Conservation (phyloP, 2,113 vertebrate genomes). For the Equus przewalskii region DNA sequence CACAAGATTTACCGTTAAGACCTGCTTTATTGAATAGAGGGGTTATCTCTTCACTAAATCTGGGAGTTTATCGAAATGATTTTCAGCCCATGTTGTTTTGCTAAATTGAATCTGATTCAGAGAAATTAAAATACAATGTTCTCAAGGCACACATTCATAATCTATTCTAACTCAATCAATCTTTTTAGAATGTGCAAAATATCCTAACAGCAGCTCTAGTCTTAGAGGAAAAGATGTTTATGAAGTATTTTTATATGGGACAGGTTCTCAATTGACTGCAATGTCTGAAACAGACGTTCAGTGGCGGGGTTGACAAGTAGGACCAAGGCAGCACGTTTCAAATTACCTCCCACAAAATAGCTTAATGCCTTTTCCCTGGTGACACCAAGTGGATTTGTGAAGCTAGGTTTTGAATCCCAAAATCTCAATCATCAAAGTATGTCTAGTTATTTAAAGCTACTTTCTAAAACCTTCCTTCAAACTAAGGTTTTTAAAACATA, state of each 20-base stretch:
- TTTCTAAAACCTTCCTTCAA: slow-evolving; percentile 67
- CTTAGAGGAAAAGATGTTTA: slow-evolving; percentile 52
- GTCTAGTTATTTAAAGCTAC: slow-evolving; percentile 66
- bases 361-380: slow-evolving; percentile 46
- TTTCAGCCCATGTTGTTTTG: slow-evolving; percentile 57
- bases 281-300: slow-evolving; percentile 30
- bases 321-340: not conserved
- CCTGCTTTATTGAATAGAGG: slow-evolving; percentile 61
- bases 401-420: slow-evolving; percentile 58
- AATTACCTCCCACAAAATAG: slow-evolving; percentile 42
- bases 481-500: slow-evolving; percentile 68
- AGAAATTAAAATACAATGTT: slow-evolving; percentile 71
- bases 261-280: not conserved
- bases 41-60: slow-evolving; percentile 72
- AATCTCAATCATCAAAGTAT: slow-evolving; percentile 65
- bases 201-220: slow-evolving; percentile 6
- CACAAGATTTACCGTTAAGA: slow-evolving; percentile 73
- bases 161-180: slow-evolving; percentile 42
- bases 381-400: slow-evolving; percentile 56
- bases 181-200: slow-evolving; percentile 67
- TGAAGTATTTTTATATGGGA: not conserved
- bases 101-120: slow-evolving; percentile 63
- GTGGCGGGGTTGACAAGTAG: not conserved
- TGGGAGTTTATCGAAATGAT: slow-evolving; percentile 61
- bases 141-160: slow-evolving; percentile 64